Percentiles rank a stretch among this genome's conserved stretches.
Evolutionary conservation across 37 sponge, comb jelly and placozoan genomes (phyloP).

Genomic region (Cliona cf. orientalis): DNA sequence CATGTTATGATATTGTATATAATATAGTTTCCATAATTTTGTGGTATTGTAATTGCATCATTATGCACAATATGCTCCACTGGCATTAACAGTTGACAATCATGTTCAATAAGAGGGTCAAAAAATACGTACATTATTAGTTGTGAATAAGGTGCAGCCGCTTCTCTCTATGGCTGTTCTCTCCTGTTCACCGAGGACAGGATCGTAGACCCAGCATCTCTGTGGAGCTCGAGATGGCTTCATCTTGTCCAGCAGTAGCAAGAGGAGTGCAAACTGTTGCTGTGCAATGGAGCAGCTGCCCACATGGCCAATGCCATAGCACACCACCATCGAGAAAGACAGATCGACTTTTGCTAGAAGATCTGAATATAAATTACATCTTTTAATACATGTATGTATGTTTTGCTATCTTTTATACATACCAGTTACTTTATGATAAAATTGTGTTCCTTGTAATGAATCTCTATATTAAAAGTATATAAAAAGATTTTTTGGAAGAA

Average conservation of each 20-base stretch:
- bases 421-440: background rate
- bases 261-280: conserved; percentile 42
- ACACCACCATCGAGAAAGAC: conserved; percentile 34
- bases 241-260: background rate
- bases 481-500: no score
- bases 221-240: background rate
- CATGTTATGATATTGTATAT: background rate
- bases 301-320: conserved; percentile 71
- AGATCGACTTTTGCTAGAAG: background rate
- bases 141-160: conserved; percentile 15
- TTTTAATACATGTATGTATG: background rate
- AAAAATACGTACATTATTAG: conserved; percentile 47
- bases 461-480: no score
- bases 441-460: background rate
- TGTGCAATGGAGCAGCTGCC: conserved; percentile 36
- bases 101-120: background rate
- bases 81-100: no score
- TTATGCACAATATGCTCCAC: no score
- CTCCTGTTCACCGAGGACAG: conserved; percentile 55
- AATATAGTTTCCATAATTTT: background rate
- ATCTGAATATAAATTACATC: background rate
- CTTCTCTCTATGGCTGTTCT: conserved; percentile 9
- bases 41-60: background rate
- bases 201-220: conserved; percentile 51
- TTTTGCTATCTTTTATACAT: background rate